Evolutionary conservation across 92 coral and sea anemone species (phyloP).

Genomic region (Palythoa caribaeorum): DNA sequence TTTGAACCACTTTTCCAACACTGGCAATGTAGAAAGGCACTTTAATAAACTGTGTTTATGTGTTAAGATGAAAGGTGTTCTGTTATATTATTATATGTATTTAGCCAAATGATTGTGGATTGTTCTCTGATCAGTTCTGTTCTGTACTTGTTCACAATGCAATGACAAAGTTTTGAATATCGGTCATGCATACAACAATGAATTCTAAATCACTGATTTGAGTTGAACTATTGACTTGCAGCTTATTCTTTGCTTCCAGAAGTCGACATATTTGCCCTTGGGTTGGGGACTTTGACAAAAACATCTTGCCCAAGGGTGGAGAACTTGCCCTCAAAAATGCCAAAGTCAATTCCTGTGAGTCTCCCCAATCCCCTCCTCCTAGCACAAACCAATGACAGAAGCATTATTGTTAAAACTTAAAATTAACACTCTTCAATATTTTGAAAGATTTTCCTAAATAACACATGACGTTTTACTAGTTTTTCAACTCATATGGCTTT

Average conservation of each 20-base stretch:
- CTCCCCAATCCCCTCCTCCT: neutral
- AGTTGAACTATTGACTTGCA: neutral
- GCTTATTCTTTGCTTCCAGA: neutral
- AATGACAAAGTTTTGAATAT: neutral
- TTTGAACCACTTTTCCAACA: constrained; percentile 11
- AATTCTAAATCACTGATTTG: neutral
- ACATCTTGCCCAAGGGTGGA: neutral
- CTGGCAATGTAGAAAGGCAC: constrained; percentile 13
- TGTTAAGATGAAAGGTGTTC: constrained; percentile 17
- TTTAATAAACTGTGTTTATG: too few relatives aligned
- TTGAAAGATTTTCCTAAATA: too few relatives aligned
- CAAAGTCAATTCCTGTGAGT: neutral
- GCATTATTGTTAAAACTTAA: neutral
- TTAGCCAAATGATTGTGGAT: neutral
- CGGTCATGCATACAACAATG: constrained; percentile 15
- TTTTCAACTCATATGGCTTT: too few relatives aligned
- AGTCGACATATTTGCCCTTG: neutral
- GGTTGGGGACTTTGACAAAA: neutral
- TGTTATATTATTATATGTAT: neutral
- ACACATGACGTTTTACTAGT: too few relatives aligned
- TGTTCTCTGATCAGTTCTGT: constrained; percentile 22
- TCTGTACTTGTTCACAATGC: constrained; percentile 4
- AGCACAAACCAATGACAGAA: neutral
- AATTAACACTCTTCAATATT: too few relatives aligned
- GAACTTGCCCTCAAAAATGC: neutral